A percentile compares a stretch with the other conserved stretches of the same genome.
phyloP scores from a whole-genome alignment of 2,888 invertebrate genomes.

The Rhingia campestris region DNA sequence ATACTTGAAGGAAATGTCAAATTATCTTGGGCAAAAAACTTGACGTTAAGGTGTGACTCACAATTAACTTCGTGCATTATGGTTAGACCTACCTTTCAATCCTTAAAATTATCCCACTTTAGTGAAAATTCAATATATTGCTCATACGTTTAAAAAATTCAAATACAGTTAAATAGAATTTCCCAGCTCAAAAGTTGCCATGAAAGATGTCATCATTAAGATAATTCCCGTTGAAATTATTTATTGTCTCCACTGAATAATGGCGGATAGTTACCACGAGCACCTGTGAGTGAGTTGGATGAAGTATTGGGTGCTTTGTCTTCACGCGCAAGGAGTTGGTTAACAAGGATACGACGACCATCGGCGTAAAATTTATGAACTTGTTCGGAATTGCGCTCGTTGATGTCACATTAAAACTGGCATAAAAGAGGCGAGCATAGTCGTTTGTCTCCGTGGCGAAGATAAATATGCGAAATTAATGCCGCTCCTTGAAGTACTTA shows the following conservation, averaged over 20 bases:
- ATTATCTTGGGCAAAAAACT: too few relatives aligned
- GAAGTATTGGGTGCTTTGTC: slow-evolving; percentile 29
- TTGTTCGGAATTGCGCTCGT: slow-evolving; percentile 30
- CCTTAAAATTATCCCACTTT: too few relatives aligned
- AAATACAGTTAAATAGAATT: not conserved
- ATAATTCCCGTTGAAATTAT: slow-evolving; percentile 36
- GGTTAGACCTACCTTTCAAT: too few relatives aligned
- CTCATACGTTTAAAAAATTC: not conserved
- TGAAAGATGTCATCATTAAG: slow-evolving; percentile 24
- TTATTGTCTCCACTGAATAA: slow-evolving; percentile 36
- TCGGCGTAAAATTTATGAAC: slow-evolving; percentile 20
- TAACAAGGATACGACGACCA: slow-evolving; percentile 19
- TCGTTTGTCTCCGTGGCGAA: slow-evolving; percentile 12
- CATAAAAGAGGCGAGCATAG: slow-evolving; percentile 18
- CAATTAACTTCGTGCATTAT: too few relatives aligned
- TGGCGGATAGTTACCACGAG: slow-evolving; percentile 18
- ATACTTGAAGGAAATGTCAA: too few relatives aligned
- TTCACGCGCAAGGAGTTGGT: slow-evolving; percentile 15
- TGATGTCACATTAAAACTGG: slow-evolving; percentile 34
- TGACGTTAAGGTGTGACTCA: too few relatives aligned
- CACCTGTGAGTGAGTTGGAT: slow-evolving; percentile 23
- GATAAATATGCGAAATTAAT: slow-evolving; percentile 40
- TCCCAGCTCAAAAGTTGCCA: slow-evolving; percentile 18
- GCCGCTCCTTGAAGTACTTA: slow-evolving; percentile 23
- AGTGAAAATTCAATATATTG: too few relatives aligned